phyloP scores from a whole-genome alignment of 2,113 vertebrate species.

The Mustelus asterias region DNA sequence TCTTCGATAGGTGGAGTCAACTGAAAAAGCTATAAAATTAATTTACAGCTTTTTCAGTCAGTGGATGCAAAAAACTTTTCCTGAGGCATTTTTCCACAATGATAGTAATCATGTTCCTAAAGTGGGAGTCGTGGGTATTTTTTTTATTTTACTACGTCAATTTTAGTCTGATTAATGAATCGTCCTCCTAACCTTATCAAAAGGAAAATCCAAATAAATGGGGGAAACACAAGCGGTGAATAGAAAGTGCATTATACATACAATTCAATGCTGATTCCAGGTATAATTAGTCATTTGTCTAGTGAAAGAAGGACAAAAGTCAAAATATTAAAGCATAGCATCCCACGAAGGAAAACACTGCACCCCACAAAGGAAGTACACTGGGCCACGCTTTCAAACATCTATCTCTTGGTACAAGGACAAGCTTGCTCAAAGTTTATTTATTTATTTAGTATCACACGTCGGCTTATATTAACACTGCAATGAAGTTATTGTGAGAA shows the following conservation, averaged over 20 bases:
- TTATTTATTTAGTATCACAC: too few species aligned
- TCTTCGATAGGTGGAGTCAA: background rate
- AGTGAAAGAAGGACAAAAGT: background rate
- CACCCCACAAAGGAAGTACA: background rate
- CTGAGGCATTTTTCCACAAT: background rate
- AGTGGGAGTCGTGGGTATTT: background rate
- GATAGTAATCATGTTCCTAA: background rate
- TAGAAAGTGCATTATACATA: background rate
- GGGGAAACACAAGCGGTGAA: background rate
- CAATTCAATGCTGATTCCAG: slow-evolving; percentile 16
- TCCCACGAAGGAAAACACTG: slow-evolving; percentile 21
- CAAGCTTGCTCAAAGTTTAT: too few species aligned
- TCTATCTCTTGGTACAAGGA: background rate
- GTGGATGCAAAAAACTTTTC: background rate
- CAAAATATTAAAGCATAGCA: background rate
- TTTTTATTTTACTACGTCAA: background rate
- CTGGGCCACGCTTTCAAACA: background rate
- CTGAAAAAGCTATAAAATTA: background rate
- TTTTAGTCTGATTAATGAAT: background rate
- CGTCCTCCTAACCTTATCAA: background rate
- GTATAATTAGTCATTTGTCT: slow-evolving; percentile 29
- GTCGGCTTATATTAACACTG: too few species aligned
- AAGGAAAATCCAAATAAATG: slow-evolving; percentile 14
- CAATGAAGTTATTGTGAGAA: too few species aligned
- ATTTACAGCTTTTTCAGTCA: background rate